Conservation (phyloP, 2,888 invertebrate species). For the Drosophila formosana region DNA sequence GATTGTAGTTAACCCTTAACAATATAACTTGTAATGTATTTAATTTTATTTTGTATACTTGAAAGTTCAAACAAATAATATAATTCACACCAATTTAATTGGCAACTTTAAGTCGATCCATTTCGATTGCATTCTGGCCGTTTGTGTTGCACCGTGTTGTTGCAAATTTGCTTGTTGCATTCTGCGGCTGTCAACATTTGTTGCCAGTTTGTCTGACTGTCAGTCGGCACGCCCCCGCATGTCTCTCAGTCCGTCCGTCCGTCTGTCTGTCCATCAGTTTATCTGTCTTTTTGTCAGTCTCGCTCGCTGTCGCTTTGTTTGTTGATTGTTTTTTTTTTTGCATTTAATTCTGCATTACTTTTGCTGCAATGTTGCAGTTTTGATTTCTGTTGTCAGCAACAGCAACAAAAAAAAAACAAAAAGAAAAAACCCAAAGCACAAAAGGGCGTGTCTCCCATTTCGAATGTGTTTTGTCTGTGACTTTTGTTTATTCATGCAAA, state of each 20-base stretch:
- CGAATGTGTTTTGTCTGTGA: slow-evolving; percentile 41
- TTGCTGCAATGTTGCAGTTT: slow-evolving; percentile 65
- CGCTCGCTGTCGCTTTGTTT: slow-evolving; percentile 18
- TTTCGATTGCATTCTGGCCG: neutral
- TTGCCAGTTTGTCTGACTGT: slow-evolving; percentile 12
- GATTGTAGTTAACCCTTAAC: no score
- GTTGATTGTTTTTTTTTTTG: slow-evolving; percentile 69
- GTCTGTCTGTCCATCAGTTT: slow-evolving; percentile 3
- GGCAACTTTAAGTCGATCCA: neutral
- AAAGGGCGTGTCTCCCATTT: slow-evolving; percentile 60
- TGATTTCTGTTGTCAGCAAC: slow-evolving; percentile 62
- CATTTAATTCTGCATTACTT: slow-evolving; percentile 76
- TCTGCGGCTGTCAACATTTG: slow-evolving; percentile 62
- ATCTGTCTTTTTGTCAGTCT: neutral
- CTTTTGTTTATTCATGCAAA: slow-evolving; percentile 68
- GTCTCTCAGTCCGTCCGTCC: slow-evolving; percentile 3
- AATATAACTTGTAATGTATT: no score
- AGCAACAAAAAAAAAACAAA: slow-evolving; percentile 20
- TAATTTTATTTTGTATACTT: no score
- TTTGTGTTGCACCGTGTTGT: slow-evolving; percentile 24
- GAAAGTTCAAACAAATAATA: no score
- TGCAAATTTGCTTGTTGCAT: slow-evolving; percentile 53
- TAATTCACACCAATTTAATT: neutral
- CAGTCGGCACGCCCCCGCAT: neutral
- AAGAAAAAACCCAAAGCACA: slow-evolving; percentile 18